These are phyloP conservation scores for Mormyrops boulengeri DNA, from an alignment of 2,797 vertebrate species.

Conservation along the genomic window DNA sequence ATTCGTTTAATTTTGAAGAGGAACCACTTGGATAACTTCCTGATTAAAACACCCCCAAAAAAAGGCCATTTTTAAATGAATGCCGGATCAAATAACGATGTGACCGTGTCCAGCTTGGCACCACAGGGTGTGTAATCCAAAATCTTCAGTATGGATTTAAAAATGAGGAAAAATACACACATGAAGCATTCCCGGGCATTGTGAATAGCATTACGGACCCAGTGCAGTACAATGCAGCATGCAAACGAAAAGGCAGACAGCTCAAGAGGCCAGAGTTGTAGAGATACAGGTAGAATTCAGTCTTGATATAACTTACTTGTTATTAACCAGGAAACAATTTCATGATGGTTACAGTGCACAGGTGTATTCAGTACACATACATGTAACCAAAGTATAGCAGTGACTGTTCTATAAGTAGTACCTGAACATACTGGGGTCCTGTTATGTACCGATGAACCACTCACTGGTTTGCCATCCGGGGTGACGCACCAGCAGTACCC, in stretches of 20 bases:
- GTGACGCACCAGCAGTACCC: constrained; percentile 99
- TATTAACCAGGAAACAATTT: not conserved
- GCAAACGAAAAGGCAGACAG: not conserved
- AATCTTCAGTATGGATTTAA: constrained; percentile 43
- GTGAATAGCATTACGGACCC: not conserved
- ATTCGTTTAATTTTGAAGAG: not conserved
- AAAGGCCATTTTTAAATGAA: not conserved
- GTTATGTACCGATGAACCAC: constrained; percentile 96
- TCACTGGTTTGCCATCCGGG: constrained; percentile 90
- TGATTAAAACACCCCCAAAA: not conserved
- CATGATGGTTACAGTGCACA: not conserved
- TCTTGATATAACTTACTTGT: not conserved
- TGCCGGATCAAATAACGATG: not conserved
- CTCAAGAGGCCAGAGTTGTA: not conserved
- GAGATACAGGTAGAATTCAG: not conserved
- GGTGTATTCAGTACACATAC: not conserved
- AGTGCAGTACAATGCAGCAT: not conserved
- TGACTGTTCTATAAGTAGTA: constrained; percentile 59
- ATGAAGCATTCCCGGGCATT: not conserved
- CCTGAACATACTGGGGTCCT: constrained; percentile 99
- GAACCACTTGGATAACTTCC: not conserved
- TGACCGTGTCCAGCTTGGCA: constrained; percentile 35
- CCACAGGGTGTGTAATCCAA: constrained; percentile 48
- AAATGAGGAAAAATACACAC: not conserved
- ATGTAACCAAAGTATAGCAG: not conserved